Evolutionary conservation across 2,113 vertebrate species (phyloP).

Genomic region (Neotoma lepida): DNA sequence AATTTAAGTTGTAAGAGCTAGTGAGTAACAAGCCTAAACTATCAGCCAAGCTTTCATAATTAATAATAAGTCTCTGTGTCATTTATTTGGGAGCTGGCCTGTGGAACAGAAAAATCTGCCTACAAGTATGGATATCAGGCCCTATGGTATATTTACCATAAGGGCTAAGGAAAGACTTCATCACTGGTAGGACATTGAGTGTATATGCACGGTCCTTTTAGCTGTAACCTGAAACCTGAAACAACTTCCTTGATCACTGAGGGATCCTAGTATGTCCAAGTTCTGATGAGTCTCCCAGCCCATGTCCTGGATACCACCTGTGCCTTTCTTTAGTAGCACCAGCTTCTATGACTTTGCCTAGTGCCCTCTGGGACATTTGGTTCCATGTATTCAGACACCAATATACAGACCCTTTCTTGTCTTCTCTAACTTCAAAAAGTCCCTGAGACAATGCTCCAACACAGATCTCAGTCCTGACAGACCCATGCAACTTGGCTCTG

Average conservation of each 20-base stretch:
- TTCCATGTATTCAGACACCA: neutral
- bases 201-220: neutral
- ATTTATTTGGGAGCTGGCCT: neutral
- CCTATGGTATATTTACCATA: neutral
- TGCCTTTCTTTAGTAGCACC: neutral
- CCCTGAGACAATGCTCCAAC: neutral
- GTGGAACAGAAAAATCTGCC: no score
- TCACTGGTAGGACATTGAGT: neutral
- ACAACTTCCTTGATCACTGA: neutral
- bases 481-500: neutral
- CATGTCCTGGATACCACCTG: neutral
- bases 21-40: neutral
- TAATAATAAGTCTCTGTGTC: neutral
- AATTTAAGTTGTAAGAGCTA: neutral
- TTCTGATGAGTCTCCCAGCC: neutral
- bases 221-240: neutral
- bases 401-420: neutral
- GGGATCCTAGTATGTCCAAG: neutral
- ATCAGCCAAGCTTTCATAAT: neutral
- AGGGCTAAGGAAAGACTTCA: neutral
- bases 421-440: neutral
- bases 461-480: neutral
- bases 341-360: neutral
- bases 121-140: no score
- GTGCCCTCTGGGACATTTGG: neutral